Evolutionary conservation across 1,140 invertebrate genomes (phyloP).

Genomic region (Drosophila serrata): DNA sequence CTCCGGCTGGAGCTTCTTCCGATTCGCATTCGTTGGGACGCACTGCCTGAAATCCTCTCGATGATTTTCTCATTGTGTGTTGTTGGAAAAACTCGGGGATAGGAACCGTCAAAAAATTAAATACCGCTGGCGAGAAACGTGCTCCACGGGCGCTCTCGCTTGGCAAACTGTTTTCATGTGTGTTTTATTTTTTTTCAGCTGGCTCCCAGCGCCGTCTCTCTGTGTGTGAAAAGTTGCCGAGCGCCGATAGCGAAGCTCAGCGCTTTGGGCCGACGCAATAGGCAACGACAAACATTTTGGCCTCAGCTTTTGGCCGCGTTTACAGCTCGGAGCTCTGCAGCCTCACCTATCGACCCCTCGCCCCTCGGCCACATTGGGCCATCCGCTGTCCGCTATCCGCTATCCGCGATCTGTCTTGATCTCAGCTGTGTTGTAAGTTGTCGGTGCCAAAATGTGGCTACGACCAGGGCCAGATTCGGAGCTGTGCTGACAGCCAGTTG

Average conservation of each 20-base stretch:
- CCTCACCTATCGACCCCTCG: slow-evolving; percentile 16
- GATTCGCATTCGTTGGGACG: neutral
- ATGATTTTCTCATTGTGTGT: slow-evolving; percentile 20
- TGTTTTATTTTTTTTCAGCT: slow-evolving; percentile 15
- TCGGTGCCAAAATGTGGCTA: slow-evolving; percentile 33
- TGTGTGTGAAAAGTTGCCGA: slow-evolving; percentile 41
- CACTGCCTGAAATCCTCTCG: slow-evolving; percentile 11
- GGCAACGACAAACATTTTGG: slow-evolving; percentile 50
- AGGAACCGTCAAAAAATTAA: neutral
- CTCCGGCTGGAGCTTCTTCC: neutral
- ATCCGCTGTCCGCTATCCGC: slow-evolving; percentile 1
- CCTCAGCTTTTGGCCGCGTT: slow-evolving; percentile 29
- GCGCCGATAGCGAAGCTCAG: slow-evolving; percentile 29
- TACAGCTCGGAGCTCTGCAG: slow-evolving; percentile 51
- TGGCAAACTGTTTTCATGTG: slow-evolving; percentile 63
- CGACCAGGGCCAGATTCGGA: slow-evolving; percentile 42
- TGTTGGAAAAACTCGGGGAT: slow-evolving; percentile 18
- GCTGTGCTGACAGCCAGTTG: slow-evolving; percentile 27
- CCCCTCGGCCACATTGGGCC: slow-evolving; percentile 6
- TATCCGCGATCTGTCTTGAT: slow-evolving; percentile 13
- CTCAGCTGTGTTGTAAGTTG: slow-evolving; percentile 37
- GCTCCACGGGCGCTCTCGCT: slow-evolving; percentile 55
- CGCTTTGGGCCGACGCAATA: slow-evolving; percentile 46
- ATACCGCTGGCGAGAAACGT: slow-evolving; percentile 44
- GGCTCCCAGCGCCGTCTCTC: slow-evolving; percentile 16